Evolutionary conservation across 2,113 vertebrate genomes (phyloP), one percentile per base, ranked within the genome.

Genomic region (Rhizomys pruinosus): DNA sequence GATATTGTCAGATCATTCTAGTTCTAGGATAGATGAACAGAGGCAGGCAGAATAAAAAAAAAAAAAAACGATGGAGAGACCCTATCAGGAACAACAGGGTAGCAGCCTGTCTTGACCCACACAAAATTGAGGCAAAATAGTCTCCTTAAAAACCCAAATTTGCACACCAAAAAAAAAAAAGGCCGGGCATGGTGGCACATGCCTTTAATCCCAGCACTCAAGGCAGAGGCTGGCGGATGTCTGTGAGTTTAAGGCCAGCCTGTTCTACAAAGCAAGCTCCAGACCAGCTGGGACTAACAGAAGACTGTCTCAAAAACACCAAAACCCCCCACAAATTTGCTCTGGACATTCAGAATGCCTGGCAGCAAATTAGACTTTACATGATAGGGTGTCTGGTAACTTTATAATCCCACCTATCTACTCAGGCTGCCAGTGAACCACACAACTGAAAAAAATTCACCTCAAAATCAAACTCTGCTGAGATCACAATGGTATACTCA

Each of bases 401-500:
- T 15, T 95, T 95, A 73, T 64, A 96, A 92, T 72, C 69, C 87
- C 85, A 84, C 78, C 74, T 82, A 22, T 89, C 92, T 93, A 72
- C 72, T 94, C 52, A 39, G 66, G 55, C 79, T 89, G 87, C 85
- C 72, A 89, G 88, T 34, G 39, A 97, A 94, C 88, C 88, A 94
- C 89, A 88, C 93, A 96, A 96, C 4, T 59, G 68, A 69, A 87
- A 92, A 89, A 93, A 61, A 93, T 96, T 81, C 34, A 42, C 79
- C 87, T 89, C 94, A 84, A 69, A 95, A 95, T 91, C 87, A 93
- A 87, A 84, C 66, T 87, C 84, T 91, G 81, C 52, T 95, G 74
- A 76, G 87, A 92, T 95, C 68, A 63, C 84, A 84, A 96, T 76
- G n/a, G 44, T 16, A 15, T 80, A 95, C 97, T 96, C 95, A 61